A percentile compares a stretch with the other conserved stretches of the same genome.
Evolutionary conservation across 2,888 invertebrate species (phyloP).

Genomic region (Drosophila mercatorum): DNA sequence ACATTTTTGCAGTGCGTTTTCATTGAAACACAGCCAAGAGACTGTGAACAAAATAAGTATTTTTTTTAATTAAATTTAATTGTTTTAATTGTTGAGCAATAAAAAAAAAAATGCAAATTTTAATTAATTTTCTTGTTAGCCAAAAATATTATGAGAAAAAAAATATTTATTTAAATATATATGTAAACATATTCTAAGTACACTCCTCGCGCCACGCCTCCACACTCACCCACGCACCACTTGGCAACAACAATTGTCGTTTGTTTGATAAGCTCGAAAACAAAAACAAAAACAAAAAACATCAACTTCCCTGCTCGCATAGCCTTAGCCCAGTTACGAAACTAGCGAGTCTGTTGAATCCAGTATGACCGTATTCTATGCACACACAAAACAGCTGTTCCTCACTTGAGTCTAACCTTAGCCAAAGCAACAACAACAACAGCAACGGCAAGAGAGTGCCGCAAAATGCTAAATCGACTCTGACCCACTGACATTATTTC

Average conservation of each 20-base stretch:
- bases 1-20: conserved; percentile 49
- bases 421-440: conserved; percentile 27
- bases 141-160: not conserved
- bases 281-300: not conserved
- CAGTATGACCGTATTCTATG: conserved; percentile 47
- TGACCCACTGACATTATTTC: conserved; percentile 84
- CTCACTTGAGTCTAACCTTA: conserved; percentile 57
- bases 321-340: conserved; percentile 59
- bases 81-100: conserved; percentile 39
- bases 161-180: not conserved
- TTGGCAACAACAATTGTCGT: conserved; percentile 15
- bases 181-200: not conserved
- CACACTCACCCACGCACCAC: not conserved
- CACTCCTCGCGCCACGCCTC: conserved; percentile 12
- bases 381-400: conserved; percentile 61
- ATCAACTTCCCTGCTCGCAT: conserved; percentile 15
- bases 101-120: conserved; percentile 13
- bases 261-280: conserved; percentile 21
- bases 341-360: conserved; percentile 11
- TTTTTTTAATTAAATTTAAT: conserved; percentile 27
- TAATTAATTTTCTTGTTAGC: conserved; percentile 5
- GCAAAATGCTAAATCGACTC: conserved; percentile 81
- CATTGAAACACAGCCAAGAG: conserved; percentile 56
- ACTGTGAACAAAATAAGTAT: conserved; percentile 33
- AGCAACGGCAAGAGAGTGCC: conserved; percentile 34